Base-by-base conservation (phyloP, 2,113 vertebrate species). In the Thamnophis sirtalis region DNA sequence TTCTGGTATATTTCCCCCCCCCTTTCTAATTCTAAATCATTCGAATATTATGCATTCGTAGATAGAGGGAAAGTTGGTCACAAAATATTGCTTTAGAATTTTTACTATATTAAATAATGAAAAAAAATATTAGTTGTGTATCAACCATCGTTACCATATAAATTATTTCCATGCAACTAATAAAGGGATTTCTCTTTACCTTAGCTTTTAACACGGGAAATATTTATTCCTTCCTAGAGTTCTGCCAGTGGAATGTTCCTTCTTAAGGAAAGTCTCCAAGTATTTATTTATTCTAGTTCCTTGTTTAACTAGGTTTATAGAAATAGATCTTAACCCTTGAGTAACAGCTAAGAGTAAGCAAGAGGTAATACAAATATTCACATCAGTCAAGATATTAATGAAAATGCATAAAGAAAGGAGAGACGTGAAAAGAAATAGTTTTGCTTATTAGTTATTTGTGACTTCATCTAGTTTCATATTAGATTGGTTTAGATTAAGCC, bases 171-270 rank as follows among this genome's bases (percentile, higher is more conserved):
- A 91, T 13, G 28, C 88, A 91, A 48, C 91, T 88, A 93, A 84
- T 63, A 94, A 96, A 94, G 92, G 15, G 10, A 9, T 0, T 43
- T 95, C 1, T 53, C 89, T 84, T 90, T 95, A 0, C 8, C 51
- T 90, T 26, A 87, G 6, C 28, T 54, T 91, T 94, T 92, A 92
- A 93, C 54, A 86, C 84, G 88, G 33, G 26, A 94, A 9, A 15
- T 93, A 73, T 86, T 89, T 88, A 88, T 91, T 93, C 85, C 9
- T 93, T 94, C 86, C 1, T 90, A 86, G 84, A 49, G 10, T 94
- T 93, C 51, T 92, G 93, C 48, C 26, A 91, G 28, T 56, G 91
- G 0, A 86, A n/a, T 86, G 38, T 94, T 93, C 86, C 49, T 86
- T 0, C 58, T 1, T 80, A 94, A 91, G 91, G 17, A 90, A 91